Evolutionary conservation across 2,797 vertebrate genomes (phyloP).

Genomic region (Acomys russatus): DNA sequence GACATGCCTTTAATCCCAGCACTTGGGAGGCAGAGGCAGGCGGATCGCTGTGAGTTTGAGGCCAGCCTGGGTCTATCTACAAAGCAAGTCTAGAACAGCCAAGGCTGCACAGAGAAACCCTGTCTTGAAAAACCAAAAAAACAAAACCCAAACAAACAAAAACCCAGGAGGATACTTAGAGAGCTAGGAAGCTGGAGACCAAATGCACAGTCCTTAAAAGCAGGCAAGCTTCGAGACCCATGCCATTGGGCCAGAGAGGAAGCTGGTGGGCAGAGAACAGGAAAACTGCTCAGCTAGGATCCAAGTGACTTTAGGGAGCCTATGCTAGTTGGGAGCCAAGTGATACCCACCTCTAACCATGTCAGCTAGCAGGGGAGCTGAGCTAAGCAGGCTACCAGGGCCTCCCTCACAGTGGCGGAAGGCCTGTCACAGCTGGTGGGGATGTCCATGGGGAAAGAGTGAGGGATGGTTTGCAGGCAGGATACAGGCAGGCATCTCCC

Average conservation of each 20-base stretch:
- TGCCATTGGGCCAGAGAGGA: background rate
- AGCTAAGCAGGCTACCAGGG: background rate
- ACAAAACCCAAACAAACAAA: too few species aligned
- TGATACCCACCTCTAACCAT: background rate
- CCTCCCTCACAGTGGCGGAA: background rate
- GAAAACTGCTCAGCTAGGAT: background rate
- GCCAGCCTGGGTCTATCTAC: too few species aligned
- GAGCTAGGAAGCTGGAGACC: background rate
- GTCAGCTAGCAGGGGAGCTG: background rate
- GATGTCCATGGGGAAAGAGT: background rate
- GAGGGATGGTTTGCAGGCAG: background rate
- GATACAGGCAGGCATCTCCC: background rate
- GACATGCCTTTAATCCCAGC: too few species aligned
- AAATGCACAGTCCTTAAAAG: background rate
- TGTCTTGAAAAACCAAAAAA: too few species aligned
- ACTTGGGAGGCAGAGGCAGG: too few species aligned
- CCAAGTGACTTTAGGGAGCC: conserved; percentile 25
- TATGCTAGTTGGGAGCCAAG: background rate
- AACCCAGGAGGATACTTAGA: background rate
- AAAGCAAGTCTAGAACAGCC: too few species aligned
- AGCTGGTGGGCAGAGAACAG: background rate
- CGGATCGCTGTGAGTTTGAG: too few species aligned
- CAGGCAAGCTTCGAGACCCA: background rate
- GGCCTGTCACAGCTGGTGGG: background rate
- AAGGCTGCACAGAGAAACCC: too few species aligned